Percentiles rank a stretch among this genome's conserved stretches.
Conservation (phyloP, 1,140 invertebrate genomes). For the Tribolium madens region DNA sequence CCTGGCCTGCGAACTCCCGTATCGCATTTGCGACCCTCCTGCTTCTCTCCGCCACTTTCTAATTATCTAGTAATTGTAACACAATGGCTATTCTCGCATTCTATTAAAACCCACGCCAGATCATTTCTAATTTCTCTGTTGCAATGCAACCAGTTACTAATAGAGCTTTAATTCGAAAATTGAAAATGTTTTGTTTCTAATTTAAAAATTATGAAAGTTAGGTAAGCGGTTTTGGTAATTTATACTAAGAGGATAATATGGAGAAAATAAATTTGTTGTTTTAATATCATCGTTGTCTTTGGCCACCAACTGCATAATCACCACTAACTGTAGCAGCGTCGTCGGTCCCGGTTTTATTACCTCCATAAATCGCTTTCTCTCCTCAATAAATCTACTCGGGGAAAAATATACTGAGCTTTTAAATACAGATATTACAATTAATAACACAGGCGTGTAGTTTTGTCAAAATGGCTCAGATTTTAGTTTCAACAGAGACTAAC, state of each 20-base stretch:
- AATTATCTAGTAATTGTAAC: constrained; percentile 52
- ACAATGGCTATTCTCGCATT: constrained; percentile 49
- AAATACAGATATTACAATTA: constrained; percentile 39
- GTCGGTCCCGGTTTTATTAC: constrained; percentile 30
- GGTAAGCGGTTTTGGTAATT: background rate
- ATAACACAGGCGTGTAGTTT: constrained; percentile 11
- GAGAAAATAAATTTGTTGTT: constrained; percentile 22
- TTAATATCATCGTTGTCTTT: constrained; percentile 16
- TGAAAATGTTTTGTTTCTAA: constrained; percentile 7
- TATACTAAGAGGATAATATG: constrained; percentile 16
- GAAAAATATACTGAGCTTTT: constrained; percentile 38
- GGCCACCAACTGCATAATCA: constrained; percentile 33
- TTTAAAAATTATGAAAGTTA: constrained; percentile 1
- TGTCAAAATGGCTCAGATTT: background rate
- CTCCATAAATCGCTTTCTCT: constrained; percentile 19
- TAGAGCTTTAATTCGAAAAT: background rate
- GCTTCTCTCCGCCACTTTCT: constrained; percentile 45
- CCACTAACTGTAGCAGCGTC: constrained; percentile 29
- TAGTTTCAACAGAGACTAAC: background rate
- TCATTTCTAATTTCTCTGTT: constrained; percentile 36
- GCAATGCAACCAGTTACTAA: constrained; percentile 1
- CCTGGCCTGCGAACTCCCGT: constrained; percentile 43
- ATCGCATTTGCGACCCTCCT: constrained; percentile 37
- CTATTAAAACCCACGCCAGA: constrained; percentile 44
- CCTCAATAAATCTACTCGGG: constrained; percentile 29